A percentile compares a stretch with the other conserved stretches of the same genome.
phyloP scores from a whole-genome alignment of 2,113 vertebrate species.

The Sinocyclocheilus maitianheensis region DNA sequence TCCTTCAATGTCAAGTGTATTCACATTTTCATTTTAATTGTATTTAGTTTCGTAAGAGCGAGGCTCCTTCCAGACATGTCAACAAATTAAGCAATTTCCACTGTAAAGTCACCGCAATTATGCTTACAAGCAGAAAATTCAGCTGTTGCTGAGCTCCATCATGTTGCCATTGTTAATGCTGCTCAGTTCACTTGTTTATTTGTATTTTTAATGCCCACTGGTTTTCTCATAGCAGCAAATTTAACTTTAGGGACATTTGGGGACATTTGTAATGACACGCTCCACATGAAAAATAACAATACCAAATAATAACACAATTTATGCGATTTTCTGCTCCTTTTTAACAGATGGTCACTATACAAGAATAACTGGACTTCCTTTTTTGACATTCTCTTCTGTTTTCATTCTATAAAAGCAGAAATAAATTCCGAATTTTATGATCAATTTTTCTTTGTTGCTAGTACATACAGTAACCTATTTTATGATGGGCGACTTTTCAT shows the following conservation, averaged over 20 bases:
- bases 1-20: not conserved
- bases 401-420: not conserved
- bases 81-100: not conserved
- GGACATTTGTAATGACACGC: not conserved
- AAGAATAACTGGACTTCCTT: not conserved
- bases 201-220: not conserved
- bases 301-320: not conserved
- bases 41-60: not conserved
- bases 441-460: not conserved
- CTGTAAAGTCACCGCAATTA: not conserved
- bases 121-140: not conserved
- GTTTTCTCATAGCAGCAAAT: not conserved
- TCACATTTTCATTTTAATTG: not conserved
- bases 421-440: not conserved
- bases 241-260: not conserved
- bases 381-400: not conserved
- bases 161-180: not conserved
- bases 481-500: not conserved
- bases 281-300: not conserved
- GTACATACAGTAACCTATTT: not conserved
- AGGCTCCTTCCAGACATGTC: not conserved
- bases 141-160: not conserved
- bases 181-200: not conserved
- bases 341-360: not conserved
- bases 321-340: not conserved